phyloP scores from a whole-genome alignment of 2,797 vertebrate genomes.

The Kryptolebias ocellatus region DNA sequence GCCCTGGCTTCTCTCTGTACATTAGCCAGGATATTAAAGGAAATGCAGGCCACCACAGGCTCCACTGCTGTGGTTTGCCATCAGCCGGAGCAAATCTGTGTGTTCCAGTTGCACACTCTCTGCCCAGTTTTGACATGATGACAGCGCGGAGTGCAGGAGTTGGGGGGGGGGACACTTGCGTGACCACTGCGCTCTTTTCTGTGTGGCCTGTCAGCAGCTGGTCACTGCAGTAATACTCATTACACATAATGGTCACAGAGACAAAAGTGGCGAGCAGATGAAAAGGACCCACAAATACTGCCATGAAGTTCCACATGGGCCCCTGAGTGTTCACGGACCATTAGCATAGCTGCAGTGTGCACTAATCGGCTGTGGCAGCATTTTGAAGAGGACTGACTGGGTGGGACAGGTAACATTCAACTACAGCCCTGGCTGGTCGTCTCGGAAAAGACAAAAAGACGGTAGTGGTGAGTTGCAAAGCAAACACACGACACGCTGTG shows the following conservation, averaged over 20 bases:
- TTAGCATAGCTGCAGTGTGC: constrained; percentile 65
- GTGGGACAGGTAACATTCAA: constrained; percentile 76
- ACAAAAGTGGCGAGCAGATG: constrained; percentile 59
- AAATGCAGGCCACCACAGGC: constrained; percentile 79
- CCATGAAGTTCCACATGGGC: constrained; percentile 47
- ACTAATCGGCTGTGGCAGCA: constrained; percentile 68
- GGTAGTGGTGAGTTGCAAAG: constrained; percentile 52
- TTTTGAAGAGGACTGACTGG: constrained; percentile 47
- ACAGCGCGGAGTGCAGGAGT: constrained; percentile 47
- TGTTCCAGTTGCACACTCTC: constrained; percentile 74
- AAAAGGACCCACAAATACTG: constrained; percentile 40
- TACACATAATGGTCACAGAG: constrained; percentile 63
- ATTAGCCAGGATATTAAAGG: constrained; percentile 84
- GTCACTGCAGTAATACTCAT: constrained; percentile 69
- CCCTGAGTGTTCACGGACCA: constrained; percentile 65
- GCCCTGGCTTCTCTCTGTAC: constrained; percentile 79
- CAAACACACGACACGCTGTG: constrained; percentile 55
- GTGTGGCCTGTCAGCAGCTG: constrained; percentile 73
- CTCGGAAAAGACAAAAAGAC: constrained; percentile 43
- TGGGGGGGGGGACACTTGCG: constrained; percentile 56
- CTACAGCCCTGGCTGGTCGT: constrained; percentile 45
- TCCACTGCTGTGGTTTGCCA: constrained; percentile 78
- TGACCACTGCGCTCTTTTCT: constrained; percentile 68
- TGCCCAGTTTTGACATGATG: constrained; percentile 69
- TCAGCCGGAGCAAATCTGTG: constrained; percentile 78